Percentiles rank a stretch among this genome's conserved stretches.
These are phyloP conservation scores for Caenorhabditis sp. DNA, from an alignment of 2,888 invertebrate species.

Conservation along the genomic window DNA sequence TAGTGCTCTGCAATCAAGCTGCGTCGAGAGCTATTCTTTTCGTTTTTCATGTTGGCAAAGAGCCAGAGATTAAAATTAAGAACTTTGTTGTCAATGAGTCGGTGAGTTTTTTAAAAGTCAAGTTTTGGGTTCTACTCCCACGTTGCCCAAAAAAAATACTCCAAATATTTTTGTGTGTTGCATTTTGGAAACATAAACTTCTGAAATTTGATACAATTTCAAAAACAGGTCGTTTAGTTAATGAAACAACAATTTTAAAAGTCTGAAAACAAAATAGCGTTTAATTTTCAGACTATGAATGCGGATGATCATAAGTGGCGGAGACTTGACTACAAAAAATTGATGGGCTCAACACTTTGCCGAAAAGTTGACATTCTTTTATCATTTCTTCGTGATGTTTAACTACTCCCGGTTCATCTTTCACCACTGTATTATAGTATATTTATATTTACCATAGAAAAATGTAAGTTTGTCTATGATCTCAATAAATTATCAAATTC, in stretches of 20 bases:
- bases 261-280: no score
- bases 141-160: no score
- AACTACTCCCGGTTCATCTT: not conserved
- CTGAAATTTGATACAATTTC: not conserved
- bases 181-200: no score
- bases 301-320: slow-evolving; percentile 27
- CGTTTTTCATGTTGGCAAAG: slow-evolving; percentile 46
- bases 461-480: slow-evolving; percentile 1
- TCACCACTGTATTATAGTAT: not conserved
- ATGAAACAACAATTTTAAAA: not conserved
- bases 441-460: not conserved
- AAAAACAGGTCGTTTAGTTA: not conserved
- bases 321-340: slow-evolving; percentile 46
- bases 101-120: slow-evolving; percentile 1
- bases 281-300: slow-evolving; percentile 7
- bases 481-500: not conserved
- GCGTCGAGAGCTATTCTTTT: slow-evolving; percentile 47
- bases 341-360: slow-evolving; percentile 59
- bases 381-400: slow-evolving; percentile 21
- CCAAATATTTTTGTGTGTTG: no score
- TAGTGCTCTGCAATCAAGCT: slow-evolving; percentile 55
- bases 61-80: slow-evolving; percentile 35
- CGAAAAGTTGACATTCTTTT: slow-evolving; percentile 60
- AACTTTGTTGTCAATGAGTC: slow-evolving; percentile 32
- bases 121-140: no score